phyloP scores from a whole-genome alignment of 2,113 vertebrate species.

The Tetrax tetrax region DNA sequence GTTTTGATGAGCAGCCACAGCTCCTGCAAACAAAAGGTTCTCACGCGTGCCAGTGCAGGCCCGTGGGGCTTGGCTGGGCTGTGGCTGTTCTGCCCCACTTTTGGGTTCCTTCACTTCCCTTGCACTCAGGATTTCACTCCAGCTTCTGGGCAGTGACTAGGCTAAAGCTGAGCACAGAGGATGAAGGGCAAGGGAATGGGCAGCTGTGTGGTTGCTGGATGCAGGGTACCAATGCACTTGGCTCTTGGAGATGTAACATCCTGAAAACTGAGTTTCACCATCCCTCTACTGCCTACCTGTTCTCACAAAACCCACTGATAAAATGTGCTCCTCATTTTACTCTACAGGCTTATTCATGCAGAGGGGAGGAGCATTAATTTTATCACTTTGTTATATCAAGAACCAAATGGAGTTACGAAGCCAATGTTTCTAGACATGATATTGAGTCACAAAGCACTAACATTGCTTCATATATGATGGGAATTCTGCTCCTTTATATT shows the following conservation, averaged over 20 bases:
- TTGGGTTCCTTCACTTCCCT: not conserved
- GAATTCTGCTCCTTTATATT: not conserved
- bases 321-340: not conserved
- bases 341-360: not conserved
- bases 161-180: not conserved
- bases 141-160: not conserved
- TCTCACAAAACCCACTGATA: not conserved
- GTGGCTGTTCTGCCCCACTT: not conserved
- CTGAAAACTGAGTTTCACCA: not conserved
- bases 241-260: not conserved
- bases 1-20: not conserved
- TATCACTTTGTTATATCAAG: not conserved
- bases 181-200: not conserved
- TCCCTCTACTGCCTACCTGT: not conserved
- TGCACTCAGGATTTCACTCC: not conserved
- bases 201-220: not conserved
- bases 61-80: accelerated
- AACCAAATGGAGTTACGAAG: not conserved
- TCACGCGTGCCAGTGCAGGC: accelerated
- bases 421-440: not conserved
- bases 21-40: not conserved
- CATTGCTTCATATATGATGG: not conserved
- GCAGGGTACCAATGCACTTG: not conserved
- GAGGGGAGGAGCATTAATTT: not conserved
- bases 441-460: not conserved